phyloP scores from a whole-genome alignment of 2,797 vertebrate genomes.

The Sebastolobus alascanus region DNA sequence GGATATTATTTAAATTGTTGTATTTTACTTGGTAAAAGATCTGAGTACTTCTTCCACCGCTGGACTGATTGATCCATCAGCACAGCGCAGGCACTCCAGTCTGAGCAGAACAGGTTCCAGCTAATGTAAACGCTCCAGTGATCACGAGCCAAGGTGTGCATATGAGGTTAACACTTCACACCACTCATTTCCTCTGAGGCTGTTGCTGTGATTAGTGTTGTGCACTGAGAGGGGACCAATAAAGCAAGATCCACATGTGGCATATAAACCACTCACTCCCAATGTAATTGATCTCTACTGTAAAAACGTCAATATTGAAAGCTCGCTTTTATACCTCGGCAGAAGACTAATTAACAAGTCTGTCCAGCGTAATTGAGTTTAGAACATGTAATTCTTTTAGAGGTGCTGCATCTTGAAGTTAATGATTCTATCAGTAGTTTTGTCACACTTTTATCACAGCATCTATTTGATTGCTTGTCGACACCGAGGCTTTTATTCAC shows the following conservation, averaged over 20 bases:
- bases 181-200: conserved; percentile 49
- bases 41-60: neutral
- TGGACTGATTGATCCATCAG: neutral
- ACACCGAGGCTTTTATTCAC: conserved; percentile 34
- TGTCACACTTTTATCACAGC: conserved; percentile 30
- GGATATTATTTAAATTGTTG: neutral
- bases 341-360: conserved; percentile 27
- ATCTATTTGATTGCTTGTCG: conserved; percentile 41
- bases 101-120: neutral
- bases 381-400: neutral
- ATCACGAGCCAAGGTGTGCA: conserved; percentile 24
- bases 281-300: conserved; percentile 34
- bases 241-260: conserved; percentile 10
- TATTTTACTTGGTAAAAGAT: neutral
- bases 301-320: conserved; percentile 27
- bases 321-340: neutral
- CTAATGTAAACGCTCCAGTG: conserved; percentile 18
- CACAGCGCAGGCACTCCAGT: neutral
- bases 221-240: conserved; percentile 22
- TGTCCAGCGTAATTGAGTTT: conserved; percentile 9
- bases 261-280: conserved; percentile 15
- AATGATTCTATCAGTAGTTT: conserved; percentile 58
- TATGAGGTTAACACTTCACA: conserved; percentile 26
- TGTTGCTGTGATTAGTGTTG: conserved; percentile 31
- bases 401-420: conserved; percentile 23